These are phyloP conservation scores for Synergus umbraculus DNA, from an alignment of 2,888 invertebrate species.

Conservation along the genomic window DNA sequence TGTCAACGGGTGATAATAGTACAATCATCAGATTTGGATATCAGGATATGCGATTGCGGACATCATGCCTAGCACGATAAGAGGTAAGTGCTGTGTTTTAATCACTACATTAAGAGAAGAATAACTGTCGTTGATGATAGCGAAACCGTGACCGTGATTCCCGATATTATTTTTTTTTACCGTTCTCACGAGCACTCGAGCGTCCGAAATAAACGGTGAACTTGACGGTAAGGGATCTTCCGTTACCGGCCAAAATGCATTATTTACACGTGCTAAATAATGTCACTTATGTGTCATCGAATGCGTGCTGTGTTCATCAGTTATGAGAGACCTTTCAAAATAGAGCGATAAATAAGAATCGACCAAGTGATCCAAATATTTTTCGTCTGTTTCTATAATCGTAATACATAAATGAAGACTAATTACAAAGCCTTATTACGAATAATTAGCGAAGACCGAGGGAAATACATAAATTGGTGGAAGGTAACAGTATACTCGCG, in stretches of 20 bases:
- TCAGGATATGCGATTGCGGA: slow-evolving; percentile 74
- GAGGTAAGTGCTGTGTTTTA: slow-evolving; percentile 67
- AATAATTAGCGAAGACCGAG: not conserved
- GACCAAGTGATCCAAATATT: not conserved
- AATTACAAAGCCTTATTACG: not conserved
- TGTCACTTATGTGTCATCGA: not conserved
- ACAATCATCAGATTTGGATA: slow-evolving; percentile 62
- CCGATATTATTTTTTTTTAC: slow-evolving; percentile 60
- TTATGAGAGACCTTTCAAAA: not conserved
- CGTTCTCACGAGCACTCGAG: slow-evolving; percentile 64
- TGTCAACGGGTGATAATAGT: slow-evolving; percentile 45
- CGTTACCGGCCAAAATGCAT: slow-evolving; percentile 60
- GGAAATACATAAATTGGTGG: slow-evolving; percentile 61
- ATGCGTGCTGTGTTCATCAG: not conserved
- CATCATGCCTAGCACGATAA: slow-evolving; percentile 76
- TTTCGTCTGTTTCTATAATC: not conserved
- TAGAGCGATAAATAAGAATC: not conserved
- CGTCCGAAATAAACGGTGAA: slow-evolving; percentile 62
- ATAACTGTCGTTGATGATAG: not conserved
- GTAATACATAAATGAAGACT: not conserved
- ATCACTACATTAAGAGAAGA: slow-evolving; percentile 1
- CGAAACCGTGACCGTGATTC: slow-evolving; percentile 47
- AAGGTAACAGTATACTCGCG: slow-evolving; percentile 71
- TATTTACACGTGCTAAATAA: slow-evolving; percentile 27
- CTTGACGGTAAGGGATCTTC: slow-evolving; percentile 57